A percentile compares a stretch with the other conserved stretches of the same genome.
Evolutionary conservation across 1,140 invertebrate genomes (phyloP).

Genomic region (Macrotrachela quadricornifera): DNA sequence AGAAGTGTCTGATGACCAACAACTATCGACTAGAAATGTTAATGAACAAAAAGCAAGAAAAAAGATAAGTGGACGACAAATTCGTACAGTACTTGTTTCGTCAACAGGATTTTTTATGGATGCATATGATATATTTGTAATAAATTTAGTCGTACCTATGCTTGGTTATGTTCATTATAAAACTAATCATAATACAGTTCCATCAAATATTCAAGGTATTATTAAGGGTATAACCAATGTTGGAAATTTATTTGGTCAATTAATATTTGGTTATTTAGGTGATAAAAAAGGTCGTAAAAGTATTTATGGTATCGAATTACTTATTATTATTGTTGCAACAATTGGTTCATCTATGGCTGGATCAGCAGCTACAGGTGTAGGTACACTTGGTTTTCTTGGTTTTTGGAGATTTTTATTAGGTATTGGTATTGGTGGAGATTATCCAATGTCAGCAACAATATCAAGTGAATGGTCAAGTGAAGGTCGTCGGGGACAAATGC

Average conservation of each 20-base stretch:
- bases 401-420: slow-evolving; percentile 5
- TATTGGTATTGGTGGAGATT: slow-evolving; percentile 7
- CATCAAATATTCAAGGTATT: not conserved
- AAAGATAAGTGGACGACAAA: too few species aligned
- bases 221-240: slow-evolving; percentile 1
- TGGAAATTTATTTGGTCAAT: slow-evolving; percentile 5
- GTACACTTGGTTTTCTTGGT: not conserved
- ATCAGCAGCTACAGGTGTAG: not conserved
- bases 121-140: too few species aligned
- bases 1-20: too few species aligned
- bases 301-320: slow-evolving; percentile 1
- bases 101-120: too few species aligned
- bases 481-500: not conserved
- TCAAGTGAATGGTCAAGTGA: not conserved
- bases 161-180: slow-evolving; percentile 6
- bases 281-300: slow-evolving; percentile 3
- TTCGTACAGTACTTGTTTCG: too few species aligned
- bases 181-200: not conserved
- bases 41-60: too few species aligned
- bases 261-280: not conserved
- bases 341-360: not conserved
- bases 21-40: too few species aligned
- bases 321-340: not conserved
- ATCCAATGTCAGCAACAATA: slow-evolving; percentile 5
- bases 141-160: slow-evolving; percentile 6